Conservation (phyloP, 2,888 invertebrate genomes). For the Cephus pulcher region DNA sequence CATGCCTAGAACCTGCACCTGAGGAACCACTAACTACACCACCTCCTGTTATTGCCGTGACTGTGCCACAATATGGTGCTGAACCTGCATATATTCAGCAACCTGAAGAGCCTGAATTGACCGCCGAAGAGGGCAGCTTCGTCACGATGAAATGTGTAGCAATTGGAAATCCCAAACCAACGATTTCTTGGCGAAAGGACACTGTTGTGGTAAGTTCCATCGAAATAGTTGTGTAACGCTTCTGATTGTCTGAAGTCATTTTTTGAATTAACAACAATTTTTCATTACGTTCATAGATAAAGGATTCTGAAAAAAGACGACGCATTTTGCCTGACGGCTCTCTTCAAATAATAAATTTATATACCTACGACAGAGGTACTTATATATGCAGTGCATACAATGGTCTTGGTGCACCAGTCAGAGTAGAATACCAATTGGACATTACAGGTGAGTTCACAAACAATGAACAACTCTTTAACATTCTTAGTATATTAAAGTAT, state of each 20-base stretch:
- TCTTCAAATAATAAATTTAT: conserved; percentile 84
- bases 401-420: conserved; percentile 76
- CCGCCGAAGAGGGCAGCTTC: conserved; percentile 78
- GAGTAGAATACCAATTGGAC: conserved; percentile 76
- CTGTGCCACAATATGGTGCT: conserved; percentile 38
- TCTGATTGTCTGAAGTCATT: neutral
- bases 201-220: conserved; percentile 74
- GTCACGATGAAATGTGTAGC: conserved; percentile 82
- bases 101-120: conserved; percentile 72
- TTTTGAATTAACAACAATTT: neutral
- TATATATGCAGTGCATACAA: conserved; percentile 91
- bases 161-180: conserved; percentile 82
- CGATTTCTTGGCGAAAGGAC: conserved; percentile 81
- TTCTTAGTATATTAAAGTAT: neutral
- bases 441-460: conserved; percentile 76
- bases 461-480: neutral
- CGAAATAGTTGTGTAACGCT: neutral
- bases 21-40: conserved; percentile 63
- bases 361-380: conserved; percentile 83
- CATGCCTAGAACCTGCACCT: conserved; percentile 74
- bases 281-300: conserved; percentile 71
- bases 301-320: conserved; percentile 79
- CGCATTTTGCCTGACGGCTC: conserved; percentile 79
- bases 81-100: conserved; percentile 54
- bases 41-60: conserved; percentile 32